These are phyloP conservation scores for Poeciliopsis gracilis DNA, from an alignment of 2,797 vertebrate genomes.

Conservation along the genomic window DNA sequence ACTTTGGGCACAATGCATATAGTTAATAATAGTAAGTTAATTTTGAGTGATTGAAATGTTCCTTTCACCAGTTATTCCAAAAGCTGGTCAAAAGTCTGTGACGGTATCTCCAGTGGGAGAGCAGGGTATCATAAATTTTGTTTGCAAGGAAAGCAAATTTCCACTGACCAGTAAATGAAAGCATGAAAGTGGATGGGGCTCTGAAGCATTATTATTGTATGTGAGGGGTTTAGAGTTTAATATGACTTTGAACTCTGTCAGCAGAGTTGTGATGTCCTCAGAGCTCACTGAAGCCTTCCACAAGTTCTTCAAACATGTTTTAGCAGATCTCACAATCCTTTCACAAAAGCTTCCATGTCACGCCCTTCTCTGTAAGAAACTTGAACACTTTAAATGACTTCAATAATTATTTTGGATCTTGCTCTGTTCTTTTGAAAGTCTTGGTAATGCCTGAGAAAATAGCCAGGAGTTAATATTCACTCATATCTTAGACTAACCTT, in stretches of 20 bases:
- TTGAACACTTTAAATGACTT: slow-evolving; percentile 19
- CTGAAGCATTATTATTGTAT: neutral
- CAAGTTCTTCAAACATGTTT: slow-evolving; percentile 14
- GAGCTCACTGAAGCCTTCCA: neutral
- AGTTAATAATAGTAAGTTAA: slow-evolving; percentile 9
- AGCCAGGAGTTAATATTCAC: neutral
- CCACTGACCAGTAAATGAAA: neutral
- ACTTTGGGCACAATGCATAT: slow-evolving; percentile 15
- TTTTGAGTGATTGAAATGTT: slow-evolving; percentile 27
- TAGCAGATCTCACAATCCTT: slow-evolving; percentile 27
- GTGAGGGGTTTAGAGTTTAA: neutral
- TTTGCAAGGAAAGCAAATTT: neutral
- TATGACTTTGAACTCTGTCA: neutral
- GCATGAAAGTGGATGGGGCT: neutral
- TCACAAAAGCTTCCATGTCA: slow-evolving; percentile 38
- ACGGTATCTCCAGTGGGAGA: slow-evolving; percentile 1
- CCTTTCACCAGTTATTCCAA: slow-evolving; percentile 12
- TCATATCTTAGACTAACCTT: neutral
- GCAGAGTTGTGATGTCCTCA: neutral
- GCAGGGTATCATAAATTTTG: neutral
- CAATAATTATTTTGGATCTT: slow-evolving; percentile 32
- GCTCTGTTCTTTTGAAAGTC: slow-evolving; percentile 36
- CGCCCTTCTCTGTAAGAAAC: slow-evolving; percentile 22
- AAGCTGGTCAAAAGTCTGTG: slow-evolving; percentile 31
- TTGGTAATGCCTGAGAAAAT: slow-evolving; percentile 16